A percentile compares a stretch with the other conserved stretches of the same genome.
Evolutionary conservation across 2,888 invertebrate genomes (phyloP).

Genomic region (Hypercompe scribonia): DNA sequence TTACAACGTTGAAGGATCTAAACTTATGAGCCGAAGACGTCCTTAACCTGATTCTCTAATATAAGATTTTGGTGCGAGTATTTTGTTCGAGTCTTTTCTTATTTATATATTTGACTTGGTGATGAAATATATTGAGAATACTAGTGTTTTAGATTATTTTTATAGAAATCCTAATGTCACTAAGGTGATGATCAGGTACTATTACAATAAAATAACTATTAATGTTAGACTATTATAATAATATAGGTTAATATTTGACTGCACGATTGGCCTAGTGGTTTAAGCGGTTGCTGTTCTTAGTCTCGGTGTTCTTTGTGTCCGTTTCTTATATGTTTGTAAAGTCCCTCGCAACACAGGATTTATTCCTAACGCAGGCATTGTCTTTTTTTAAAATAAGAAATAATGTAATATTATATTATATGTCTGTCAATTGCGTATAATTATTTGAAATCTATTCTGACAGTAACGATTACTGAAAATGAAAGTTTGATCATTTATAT

Average conservation of each 20-base stretch:
- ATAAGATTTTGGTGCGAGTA: conserved; percentile 4
- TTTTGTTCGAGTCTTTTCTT: background rate
- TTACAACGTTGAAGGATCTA: background rate
- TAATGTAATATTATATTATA: too few species aligned
- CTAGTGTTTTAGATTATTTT: background rate
- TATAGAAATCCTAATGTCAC: background rate
- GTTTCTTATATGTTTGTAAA: too few species aligned
- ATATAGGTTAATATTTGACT: too few species aligned
- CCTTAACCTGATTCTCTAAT: conserved; percentile 16
- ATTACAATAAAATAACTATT: background rate
- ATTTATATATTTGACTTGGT: background rate
- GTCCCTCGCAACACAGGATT: too few species aligned
- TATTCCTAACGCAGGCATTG: too few species aligned
- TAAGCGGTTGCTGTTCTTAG: too few species aligned
- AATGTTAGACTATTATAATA: too few species aligned
- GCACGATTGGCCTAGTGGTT: too few species aligned
- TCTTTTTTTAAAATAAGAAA: too few species aligned
- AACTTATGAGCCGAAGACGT: conserved; percentile 3
- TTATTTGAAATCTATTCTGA: background rate
- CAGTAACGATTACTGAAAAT: background rate
- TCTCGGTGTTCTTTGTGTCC: too few species aligned
- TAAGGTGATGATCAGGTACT: background rate
- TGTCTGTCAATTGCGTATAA: background rate
- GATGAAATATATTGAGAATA: background rate
- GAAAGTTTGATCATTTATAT: too few species aligned